These are phyloP conservation scores for Carcinoscorpius rotundicauda DNA, from an alignment of 1,140 invertebrate species.

Conservation along the genomic window DNA sequence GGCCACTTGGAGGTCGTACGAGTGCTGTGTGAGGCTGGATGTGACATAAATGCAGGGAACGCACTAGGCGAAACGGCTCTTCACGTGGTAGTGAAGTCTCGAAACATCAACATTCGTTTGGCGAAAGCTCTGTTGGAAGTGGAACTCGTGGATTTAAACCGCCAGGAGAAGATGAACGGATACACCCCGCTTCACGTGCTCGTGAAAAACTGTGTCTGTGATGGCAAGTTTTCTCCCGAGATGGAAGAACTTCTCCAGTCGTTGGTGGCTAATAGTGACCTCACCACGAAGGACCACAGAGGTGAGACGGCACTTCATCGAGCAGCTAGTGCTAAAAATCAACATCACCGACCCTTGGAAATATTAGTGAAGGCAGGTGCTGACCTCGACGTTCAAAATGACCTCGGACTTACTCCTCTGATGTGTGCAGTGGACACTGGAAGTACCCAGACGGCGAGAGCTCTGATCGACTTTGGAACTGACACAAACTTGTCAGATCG, in stretches of 20 bases:
- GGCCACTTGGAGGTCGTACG: constrained; percentile 11
- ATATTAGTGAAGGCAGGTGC: constrained; percentile 21
- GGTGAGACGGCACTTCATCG: constrained; percentile 26
- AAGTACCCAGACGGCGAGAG: constrained; percentile 66
- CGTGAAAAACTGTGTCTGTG: constrained; percentile 2
- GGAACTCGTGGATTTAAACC: constrained; percentile 9
- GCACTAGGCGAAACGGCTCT: constrained; percentile 14
- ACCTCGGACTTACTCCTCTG: constrained; percentile 82
- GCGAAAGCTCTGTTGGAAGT: constrained; percentile 6
- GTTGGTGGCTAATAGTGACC: constrained; percentile 12
- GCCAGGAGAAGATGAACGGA: constrained; percentile 14
- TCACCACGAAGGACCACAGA: constrained; percentile 23
- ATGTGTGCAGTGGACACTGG: constrained; percentile 94
- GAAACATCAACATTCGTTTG: constrained; percentile 9
- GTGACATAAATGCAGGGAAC: constrained; percentile 54
- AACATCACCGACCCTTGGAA: constrained; percentile 12
- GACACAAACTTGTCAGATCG: constrained; percentile 22
- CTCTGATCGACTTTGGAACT: constrained; percentile 29
- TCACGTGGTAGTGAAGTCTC: constrained; percentile 12
- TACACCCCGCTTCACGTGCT: constrained; percentile 13
- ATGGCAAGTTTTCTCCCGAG: not conserved
- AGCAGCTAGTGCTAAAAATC: constrained; percentile 2
- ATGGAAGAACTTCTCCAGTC: constrained; percentile 2
- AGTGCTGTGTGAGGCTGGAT: constrained; percentile 64
- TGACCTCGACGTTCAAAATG: constrained; percentile 44